A percentile compares a stretch with the other conserved stretches of the same genome.
Evolutionary conservation across 2,797 vertebrate species (phyloP).

Genomic region (Tokudaia tokunoshimensis): DNA sequence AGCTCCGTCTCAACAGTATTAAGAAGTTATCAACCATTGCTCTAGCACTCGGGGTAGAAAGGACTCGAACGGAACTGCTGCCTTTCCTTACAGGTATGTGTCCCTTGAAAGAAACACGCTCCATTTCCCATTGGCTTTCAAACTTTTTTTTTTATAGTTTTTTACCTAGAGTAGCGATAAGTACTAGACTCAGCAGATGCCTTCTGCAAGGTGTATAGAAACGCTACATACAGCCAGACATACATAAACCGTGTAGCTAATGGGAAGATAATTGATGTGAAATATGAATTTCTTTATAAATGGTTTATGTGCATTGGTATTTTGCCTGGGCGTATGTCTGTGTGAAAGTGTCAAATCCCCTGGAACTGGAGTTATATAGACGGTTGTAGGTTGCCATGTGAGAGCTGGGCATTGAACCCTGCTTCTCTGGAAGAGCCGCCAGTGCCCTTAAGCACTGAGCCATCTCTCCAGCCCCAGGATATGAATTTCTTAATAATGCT

Average conservation of each 20-base stretch:
- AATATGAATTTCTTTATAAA: constrained; percentile 25
- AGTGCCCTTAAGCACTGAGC: neutral
- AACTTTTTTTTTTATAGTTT: constrained; percentile 5
- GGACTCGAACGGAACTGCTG: constrained; percentile 88
- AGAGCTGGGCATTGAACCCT: neutral
- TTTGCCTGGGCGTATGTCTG: neutral
- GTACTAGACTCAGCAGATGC: constrained; percentile 12
- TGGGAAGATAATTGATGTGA: neutral
- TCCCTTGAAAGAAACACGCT: neutral
- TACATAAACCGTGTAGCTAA: neutral
- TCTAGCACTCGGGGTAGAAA: constrained; percentile 88
- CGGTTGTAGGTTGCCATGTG: neutral
- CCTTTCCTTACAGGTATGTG: constrained; percentile 88
- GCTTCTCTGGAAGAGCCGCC: neutral
- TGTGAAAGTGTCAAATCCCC: neutral
- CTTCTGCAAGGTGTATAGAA: neutral
- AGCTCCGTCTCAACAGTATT: constrained; percentile 90
- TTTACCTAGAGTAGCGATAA: neutral
- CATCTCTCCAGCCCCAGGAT: neutral
- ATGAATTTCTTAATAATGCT: constrained; percentile 45
- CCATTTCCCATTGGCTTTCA: constrained; percentile 43
- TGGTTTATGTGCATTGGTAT: neutral
- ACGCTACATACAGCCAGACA: neutral
- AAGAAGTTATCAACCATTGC: constrained; percentile 90
- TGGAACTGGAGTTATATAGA: neutral